Base-by-base conservation (phyloP, 2,797 vertebrate species). In the Falco novaeseelandiae region DNA sequence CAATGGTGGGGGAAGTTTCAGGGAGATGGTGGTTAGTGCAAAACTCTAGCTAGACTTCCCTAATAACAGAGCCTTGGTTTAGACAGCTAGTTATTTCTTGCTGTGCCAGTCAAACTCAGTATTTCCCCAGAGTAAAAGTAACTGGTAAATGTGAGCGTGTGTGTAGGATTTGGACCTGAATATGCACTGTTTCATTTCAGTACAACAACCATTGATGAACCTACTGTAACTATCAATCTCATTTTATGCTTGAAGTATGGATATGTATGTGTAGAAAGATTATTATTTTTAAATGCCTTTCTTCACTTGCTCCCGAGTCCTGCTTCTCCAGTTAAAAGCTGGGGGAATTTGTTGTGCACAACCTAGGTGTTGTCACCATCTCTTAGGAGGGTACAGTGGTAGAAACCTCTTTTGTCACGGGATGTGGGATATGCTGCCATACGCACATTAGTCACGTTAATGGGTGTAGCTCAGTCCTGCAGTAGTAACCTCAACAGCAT, bases 141-240 rank as follows among this genome's bases (percentile, higher is more conserved):
- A 5, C 16, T 32, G 57, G 10, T 46, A 0, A 0, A 0, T 7
- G 8, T 40, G 48, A 59, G 27, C 16, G 22, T 38, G 40, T 17
- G 2, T 19, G 1, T 8, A 59, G 72, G 26, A 20, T 52, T 57
- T 85, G 49, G 58, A 67, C 36, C n/a, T 59, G 48, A 38, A 18
- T 26, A 7, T 44, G 44, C 17, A 12, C n/a, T 48, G 20, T n/a
- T 71, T 63, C 5, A 9, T 27, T 44, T 61, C 30, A 22, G 22
- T 55, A n/a, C 54, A 69, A 3, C 59, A n/a, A 0, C 23, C 9
- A 8, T 12, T 49, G 30, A 12, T 66, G 67, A 57, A 36, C 25
- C 40, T 61, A 6, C 30, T 83, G 3, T 12, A 30, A 48, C n/a
- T 42, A 44, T 16, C 52, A 8, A 17, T 52, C 66, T 70, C n/a